Evolutionary conservation across 2,797 vertebrate genomes (phyloP), one percentile per base, ranked within the genome.

Genomic region (Anguilla marmorata): DNA sequence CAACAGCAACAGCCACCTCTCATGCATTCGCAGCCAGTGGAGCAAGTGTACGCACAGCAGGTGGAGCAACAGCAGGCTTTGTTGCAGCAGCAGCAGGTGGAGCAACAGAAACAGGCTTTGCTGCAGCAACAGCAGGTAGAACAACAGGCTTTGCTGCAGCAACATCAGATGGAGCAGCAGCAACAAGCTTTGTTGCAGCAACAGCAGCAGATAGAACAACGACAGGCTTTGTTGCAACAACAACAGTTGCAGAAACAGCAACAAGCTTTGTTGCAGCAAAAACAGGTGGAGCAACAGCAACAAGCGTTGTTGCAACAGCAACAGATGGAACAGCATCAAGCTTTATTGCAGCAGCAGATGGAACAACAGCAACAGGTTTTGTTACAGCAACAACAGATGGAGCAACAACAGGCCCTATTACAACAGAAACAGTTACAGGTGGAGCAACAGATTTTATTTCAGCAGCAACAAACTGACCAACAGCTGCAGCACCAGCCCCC

Each of bases 271-370:
- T 87, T 91, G 48, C 89, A 89, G 2, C 84, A 90, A 24, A 88
- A 91, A 76, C 91, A 92, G 58, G 21, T 83, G 27, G 79, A 88
- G 74, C 88, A 92, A 48, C 93, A 92, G 90, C 94, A 95, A 24
- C 90, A 95, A 50, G 91, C 92, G 84, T 88, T 95, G 69, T 76
- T 96, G 85, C 95, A 96, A 8, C 94, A 95, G 83, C 91, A 94
- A 85, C 86, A 95, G 14, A 90, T 94, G 60, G 94, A 95, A 82
- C 91, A 94, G 83, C 86, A 95, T 3, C 91, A 95, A 7, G 54
- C 84, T n/a, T 21, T 56, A n/a, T 86, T 88, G n/a, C 95, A 95
- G 72, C 90, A 90, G 19, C 90, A 88, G 54, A 88, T 93, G 48
- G 90, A 95, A 79, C 93, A 9, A 69, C 56, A 96, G 63, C 94